phyloP scores from a whole-genome alignment of 2,113 vertebrate genomes.

The Atrichornis clamosus region DNA sequence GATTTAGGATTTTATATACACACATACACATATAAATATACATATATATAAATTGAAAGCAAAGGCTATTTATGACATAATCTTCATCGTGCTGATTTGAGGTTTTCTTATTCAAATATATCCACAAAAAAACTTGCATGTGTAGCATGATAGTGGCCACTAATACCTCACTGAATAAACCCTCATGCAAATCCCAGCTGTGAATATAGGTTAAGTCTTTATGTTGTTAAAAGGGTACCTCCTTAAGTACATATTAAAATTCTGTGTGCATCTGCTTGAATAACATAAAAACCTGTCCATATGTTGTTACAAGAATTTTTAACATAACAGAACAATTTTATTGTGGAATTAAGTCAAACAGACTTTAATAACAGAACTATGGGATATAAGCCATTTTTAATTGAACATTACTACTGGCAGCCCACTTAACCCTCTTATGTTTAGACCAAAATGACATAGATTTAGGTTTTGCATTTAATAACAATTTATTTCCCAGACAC shows the following conservation, averaged over 20 bases:
- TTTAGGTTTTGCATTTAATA: slow-evolving; percentile 34
- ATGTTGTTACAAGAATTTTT: slow-evolving; percentile 21
- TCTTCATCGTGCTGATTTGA: background rate
- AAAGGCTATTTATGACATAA: background rate
- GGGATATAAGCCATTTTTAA: slow-evolving; percentile 18
- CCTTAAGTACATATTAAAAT: slow-evolving; percentile 10
- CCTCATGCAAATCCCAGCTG: background rate
- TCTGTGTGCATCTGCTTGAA: slow-evolving; percentile 1
- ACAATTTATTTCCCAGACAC: background rate
- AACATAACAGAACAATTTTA: slow-evolving; percentile 14
- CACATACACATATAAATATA: background rate
- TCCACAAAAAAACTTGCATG: background rate
- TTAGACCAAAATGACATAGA: slow-evolving; percentile 20
- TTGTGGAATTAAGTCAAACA: slow-evolving; percentile 10
- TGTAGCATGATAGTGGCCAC: background rate
- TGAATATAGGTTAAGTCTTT: slow-evolving; percentile 50
- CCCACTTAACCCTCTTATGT: slow-evolving; percentile 37
- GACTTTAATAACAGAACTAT: background rate
- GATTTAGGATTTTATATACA: background rate
- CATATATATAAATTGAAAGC: background rate
- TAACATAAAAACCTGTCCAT: slow-evolving; percentile 13
- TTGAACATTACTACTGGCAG: background rate
- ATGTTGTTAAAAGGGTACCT: slow-evolving; percentile 8
- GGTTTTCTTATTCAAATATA: background rate
- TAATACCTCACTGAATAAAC: slow-evolving; percentile 7